Conservation (phyloP, 2,888 invertebrate genomes). For the Epirrhoe alternata region DNA sequence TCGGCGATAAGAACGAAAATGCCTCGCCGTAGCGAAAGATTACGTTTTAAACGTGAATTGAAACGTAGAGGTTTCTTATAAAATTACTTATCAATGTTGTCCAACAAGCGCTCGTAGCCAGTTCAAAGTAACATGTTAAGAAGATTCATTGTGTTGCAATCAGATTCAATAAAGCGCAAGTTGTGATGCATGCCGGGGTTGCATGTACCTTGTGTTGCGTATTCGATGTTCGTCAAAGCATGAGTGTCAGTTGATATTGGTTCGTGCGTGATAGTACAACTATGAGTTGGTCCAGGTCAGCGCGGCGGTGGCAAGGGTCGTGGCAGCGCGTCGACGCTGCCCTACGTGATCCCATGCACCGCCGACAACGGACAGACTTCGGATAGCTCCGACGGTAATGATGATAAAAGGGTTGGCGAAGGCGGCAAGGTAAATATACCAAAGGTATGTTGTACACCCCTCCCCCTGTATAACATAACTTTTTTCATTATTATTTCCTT, state of each 20-base stretch:
- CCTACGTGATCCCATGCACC: constrained; percentile 80
- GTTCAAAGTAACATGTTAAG: background rate
- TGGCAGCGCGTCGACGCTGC: constrained; percentile 71
- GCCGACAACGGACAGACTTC: constrained; percentile 75
- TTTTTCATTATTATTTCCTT: constrained; percentile 29
- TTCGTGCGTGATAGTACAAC: constrained; percentile 11
- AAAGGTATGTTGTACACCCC: constrained; percentile 47
- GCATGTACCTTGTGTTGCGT: background rate
- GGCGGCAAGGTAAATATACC: constrained; percentile 70
- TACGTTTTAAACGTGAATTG: background rate
- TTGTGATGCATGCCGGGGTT: background rate
- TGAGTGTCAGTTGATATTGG: constrained; percentile 2
- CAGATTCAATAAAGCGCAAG: background rate
- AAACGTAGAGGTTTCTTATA: background rate
- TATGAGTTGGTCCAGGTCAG: constrained; percentile 58
- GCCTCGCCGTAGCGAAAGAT: background rate
- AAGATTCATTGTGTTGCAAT: background rate
- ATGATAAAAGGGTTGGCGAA: constrained; percentile 70
- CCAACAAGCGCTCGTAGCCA: background rate
- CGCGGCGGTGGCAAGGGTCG: constrained; percentile 79
- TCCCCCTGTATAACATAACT: constrained; percentile 43
- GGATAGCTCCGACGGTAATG: constrained; percentile 77
- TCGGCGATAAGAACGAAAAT: background rate
- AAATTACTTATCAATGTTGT: background rate
- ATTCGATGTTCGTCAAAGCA: constrained; percentile 2